Conservation (phyloP, 1,140 invertebrate genomes). For the Pararge aegeria region DNA sequence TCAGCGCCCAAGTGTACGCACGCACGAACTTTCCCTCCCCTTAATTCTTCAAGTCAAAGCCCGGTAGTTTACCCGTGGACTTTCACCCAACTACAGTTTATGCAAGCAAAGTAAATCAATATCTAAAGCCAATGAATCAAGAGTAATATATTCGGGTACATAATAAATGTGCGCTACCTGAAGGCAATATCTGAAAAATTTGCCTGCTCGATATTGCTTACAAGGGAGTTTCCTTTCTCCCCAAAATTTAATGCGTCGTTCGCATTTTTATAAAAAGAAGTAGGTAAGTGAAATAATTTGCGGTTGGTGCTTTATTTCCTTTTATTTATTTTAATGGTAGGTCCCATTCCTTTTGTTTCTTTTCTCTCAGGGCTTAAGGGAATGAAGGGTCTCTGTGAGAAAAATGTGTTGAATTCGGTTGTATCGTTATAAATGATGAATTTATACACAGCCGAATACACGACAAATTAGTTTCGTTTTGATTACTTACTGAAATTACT, state of each 20-base stretch:
- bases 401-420: constrained; percentile 61
- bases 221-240: constrained; percentile 78
- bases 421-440: constrained; percentile 59
- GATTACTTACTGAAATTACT: constrained; percentile 53
- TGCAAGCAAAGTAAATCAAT: constrained; percentile 79
- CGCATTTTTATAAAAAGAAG: constrained; percentile 79
- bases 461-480: constrained; percentile 56
- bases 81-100: constrained; percentile 70
- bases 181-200: constrained; percentile 80
- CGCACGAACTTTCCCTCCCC: constrained; percentile 43
- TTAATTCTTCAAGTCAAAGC: constrained; percentile 66
- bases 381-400: constrained; percentile 50
- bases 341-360: constrained; percentile 66
- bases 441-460: constrained; percentile 46
- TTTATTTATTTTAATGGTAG: constrained; percentile 78
- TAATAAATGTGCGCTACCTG: constrained; percentile 80
- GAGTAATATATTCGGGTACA: constrained; percentile 80
- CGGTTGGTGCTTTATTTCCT: constrained; percentile 74
- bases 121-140: constrained; percentile 79
- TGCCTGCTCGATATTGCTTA: constrained; percentile 79
- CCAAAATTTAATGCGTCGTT: constrained; percentile 78
- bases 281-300: constrained; percentile 78
- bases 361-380: constrained; percentile 53
- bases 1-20: constrained; percentile 38
- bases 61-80: constrained; percentile 55